Percentiles rank a stretch among this genome's conserved stretches.
Evolutionary conservation across 2,113 vertebrate species (phyloP).

Genomic region (Eudyptes chrysolophus): DNA sequence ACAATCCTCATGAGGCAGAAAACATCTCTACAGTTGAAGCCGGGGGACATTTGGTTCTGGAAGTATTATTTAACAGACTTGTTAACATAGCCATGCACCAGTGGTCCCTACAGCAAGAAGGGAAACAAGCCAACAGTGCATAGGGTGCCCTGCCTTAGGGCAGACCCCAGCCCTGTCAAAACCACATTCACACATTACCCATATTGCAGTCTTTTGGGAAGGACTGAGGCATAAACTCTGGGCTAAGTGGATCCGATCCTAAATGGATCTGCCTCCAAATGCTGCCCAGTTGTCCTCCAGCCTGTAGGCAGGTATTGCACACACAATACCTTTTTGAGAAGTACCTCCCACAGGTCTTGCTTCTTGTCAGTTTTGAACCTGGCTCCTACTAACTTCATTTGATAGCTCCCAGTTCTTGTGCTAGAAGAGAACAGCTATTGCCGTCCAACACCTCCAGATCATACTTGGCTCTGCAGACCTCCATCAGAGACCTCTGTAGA

Average conservation of each 20-base stretch:
- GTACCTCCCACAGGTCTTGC: background rate
- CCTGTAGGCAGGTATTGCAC: accelerated
- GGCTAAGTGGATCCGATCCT: background rate
- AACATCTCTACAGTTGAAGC: background rate
- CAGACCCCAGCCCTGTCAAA: background rate
- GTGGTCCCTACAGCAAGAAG: background rate
- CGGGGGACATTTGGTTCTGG: background rate
- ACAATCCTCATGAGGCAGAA: background rate
- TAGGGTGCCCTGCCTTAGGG: background rate
- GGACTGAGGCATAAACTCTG: background rate
- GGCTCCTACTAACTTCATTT: background rate
- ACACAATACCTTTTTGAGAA: background rate
- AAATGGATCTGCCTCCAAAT: too few species aligned
- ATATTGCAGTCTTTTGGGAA: accelerated
- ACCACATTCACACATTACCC: accelerated
- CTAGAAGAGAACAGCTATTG: background rate
- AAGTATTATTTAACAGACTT: background rate
- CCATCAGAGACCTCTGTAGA: background rate
- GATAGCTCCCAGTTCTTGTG: background rate
- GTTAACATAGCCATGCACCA: background rate
- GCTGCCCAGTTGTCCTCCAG: background rate
- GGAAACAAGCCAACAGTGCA: accelerated
- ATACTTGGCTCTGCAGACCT: background rate
- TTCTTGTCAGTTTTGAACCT: background rate
- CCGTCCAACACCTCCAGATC: background rate